Conservation (phyloP, 1,140 invertebrate genomes). For the Drosophila subpulchrella region DNA sequence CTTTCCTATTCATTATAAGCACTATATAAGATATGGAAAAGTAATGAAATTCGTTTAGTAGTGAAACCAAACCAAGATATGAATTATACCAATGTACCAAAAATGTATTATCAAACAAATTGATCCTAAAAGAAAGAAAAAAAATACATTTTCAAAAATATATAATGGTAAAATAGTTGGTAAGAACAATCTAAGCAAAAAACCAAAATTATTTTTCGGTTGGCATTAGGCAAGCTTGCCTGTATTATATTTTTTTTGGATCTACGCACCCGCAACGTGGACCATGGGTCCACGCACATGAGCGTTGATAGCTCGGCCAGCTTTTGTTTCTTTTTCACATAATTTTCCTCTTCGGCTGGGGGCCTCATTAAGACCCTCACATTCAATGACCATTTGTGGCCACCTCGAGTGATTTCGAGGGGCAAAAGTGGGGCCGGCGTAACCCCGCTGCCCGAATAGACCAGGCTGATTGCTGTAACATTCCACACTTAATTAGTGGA, state of each 20-base stretch:
- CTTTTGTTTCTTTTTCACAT: slow-evolving; percentile 15
- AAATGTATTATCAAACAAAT: too few relatives aligned
- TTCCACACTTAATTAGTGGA: slow-evolving; percentile 74
- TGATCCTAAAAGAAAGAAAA: too few relatives aligned
- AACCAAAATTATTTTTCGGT: background rate
- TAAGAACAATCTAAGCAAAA: too few relatives aligned
- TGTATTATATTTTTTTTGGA: slow-evolving; percentile 26
- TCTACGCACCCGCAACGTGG: slow-evolving; percentile 59
- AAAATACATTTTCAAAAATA: too few relatives aligned
- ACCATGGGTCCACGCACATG: slow-evolving; percentile 64
- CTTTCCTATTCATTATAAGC: too few relatives aligned
- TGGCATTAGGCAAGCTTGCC: background rate
- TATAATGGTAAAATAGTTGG: too few relatives aligned
- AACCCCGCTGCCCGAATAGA: slow-evolving; percentile 32
- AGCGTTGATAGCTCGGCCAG: slow-evolving; percentile 61
- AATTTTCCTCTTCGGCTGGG: slow-evolving; percentile 12
- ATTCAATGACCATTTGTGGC: slow-evolving; percentile 63
- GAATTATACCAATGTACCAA: too few relatives aligned
- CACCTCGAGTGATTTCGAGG: slow-evolving; percentile 27
- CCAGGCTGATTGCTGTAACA: slow-evolving; percentile 68
- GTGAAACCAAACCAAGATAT: too few relatives aligned
- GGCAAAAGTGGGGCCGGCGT: background rate
- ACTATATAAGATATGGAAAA: too few relatives aligned
- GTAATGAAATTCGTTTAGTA: too few relatives aligned
- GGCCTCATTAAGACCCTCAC: slow-evolving; percentile 50